Conservation (phyloP, 2,797 vertebrate species). For the Hafferia zeledoni region DNA sequence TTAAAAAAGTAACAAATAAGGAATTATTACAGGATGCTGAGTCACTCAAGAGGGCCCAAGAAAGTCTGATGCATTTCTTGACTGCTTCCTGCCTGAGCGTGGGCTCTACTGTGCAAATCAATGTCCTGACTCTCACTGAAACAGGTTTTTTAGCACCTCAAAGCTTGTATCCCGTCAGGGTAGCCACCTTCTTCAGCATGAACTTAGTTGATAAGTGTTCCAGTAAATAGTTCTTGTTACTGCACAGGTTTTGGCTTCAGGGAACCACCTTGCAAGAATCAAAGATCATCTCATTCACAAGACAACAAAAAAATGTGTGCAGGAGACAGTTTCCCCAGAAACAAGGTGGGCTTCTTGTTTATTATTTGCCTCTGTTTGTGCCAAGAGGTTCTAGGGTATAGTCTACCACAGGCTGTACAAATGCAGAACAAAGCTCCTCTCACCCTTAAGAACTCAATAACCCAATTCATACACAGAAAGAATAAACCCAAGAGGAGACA, state of each 20-base stretch:
- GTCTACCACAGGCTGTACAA: neutral
- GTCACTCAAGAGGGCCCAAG: neutral
- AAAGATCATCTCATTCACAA: neutral
- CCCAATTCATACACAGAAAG: neutral
- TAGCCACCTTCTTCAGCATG: neutral
- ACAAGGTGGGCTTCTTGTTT: rapidly evolving
- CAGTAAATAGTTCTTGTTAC: neutral
- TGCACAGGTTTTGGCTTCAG: neutral
- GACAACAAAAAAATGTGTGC: neutral
- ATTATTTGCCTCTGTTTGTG: neutral
- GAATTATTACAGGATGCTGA: neutral
- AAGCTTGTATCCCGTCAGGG: neutral
- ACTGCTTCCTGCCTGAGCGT: neutral
- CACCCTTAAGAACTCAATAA: neutral
- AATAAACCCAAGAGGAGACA: neutral
- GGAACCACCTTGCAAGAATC: neutral
- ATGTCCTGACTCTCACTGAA: neutral
- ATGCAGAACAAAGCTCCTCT: neutral
- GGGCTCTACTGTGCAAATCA: neutral
- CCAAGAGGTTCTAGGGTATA: neutral
- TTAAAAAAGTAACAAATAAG: neutral
- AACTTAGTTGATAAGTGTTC: neutral
- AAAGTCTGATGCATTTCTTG: neutral
- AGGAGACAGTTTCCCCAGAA: neutral
- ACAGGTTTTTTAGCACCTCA: neutral